Evolutionary conservation across 2,113 vertebrate genomes (phyloP).

Genomic region (Pseudolaguvia tuberculata): DNA sequence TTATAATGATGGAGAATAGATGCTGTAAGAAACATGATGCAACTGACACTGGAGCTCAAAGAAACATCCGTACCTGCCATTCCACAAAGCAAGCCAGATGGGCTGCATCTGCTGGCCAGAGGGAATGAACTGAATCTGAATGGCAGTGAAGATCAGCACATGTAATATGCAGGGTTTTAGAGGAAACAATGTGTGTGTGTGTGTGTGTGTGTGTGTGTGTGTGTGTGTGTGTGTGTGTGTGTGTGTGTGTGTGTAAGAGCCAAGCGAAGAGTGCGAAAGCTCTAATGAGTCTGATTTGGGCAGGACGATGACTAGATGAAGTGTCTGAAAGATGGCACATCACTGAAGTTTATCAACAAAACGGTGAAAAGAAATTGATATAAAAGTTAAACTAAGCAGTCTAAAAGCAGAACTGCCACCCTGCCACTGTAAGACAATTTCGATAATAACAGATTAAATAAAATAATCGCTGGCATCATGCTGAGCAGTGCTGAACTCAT

Average conservation of each 20-base stretch:
- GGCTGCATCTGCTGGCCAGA: neutral
- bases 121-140: neutral
- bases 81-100: neutral
- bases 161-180: neutral
- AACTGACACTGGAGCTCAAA: neutral
- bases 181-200: neutral
- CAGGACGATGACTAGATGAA: neutral
- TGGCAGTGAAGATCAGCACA: neutral
- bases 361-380: neutral
- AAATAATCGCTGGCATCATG: neutral
- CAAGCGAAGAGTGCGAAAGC: neutral
- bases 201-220: too few species aligned
- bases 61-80: neutral
- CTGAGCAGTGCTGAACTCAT: neutral
- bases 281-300: neutral
- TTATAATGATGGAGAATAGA: conserved; percentile 1
- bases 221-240: too few species aligned
- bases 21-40: conserved; percentile 1
- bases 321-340: neutral
- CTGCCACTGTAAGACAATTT: neutral
- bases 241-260: conserved; percentile 9
- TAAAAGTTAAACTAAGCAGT: neutral
- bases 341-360: neutral
- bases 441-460: neutral
- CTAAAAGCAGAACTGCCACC: neutral